Evolutionary conservation across 2,113 vertebrate genomes (phyloP), one percentile per base, ranked within the genome.

Genomic region (Etheostoma cragini): DNA sequence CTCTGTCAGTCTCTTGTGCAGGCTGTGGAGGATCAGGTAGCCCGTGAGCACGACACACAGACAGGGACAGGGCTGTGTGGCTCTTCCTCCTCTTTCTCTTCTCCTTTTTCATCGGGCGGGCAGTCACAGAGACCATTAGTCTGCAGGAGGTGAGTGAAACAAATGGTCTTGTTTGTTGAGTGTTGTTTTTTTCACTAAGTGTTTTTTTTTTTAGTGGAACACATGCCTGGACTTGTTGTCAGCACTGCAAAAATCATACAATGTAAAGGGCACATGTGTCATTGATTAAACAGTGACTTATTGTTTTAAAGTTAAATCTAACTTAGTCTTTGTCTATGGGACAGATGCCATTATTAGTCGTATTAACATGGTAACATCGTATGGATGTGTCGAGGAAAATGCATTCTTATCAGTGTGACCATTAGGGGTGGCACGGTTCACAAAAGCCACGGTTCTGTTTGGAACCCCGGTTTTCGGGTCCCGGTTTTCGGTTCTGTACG

Each of bases 101-200:
- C 83, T 90, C 85, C 76, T 88, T 85, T 86, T 86, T 89, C 84
- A 76, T 69, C 86, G 42, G 66, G 38, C 73, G 16, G 63, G 24
- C 80, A 68, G 60, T 80, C 78, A 57, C 63, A 74, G 62, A 84
- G 66, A 52, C 63, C 74, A 54, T 81, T 49, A 65, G 65, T 19
- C 80, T 78, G 62, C 67, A 38, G 81, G n/a, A 90, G 93, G 92
- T 94, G 81, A 94, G 93, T 92, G 33, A 80, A 86, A 77, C 63
- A 70, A 83, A 83, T 77, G 47, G 5, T 33, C 35, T 4, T 83
- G 42, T 83, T 83, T 82, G 19, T 38, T 81, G 33, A 58, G 62
- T 70, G 76, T 54, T n/a, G 57, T 22, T 68, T 6, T 49, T 8
- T 35, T 14, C 0, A 21, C 19, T n/a, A 5, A 57, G 38, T 72